Percentiles rank a stretch among this genome's conserved stretches.
phyloP scores from a whole-genome alignment of 2,797 vertebrate species.

The Fistularia tabacaria region DNA sequence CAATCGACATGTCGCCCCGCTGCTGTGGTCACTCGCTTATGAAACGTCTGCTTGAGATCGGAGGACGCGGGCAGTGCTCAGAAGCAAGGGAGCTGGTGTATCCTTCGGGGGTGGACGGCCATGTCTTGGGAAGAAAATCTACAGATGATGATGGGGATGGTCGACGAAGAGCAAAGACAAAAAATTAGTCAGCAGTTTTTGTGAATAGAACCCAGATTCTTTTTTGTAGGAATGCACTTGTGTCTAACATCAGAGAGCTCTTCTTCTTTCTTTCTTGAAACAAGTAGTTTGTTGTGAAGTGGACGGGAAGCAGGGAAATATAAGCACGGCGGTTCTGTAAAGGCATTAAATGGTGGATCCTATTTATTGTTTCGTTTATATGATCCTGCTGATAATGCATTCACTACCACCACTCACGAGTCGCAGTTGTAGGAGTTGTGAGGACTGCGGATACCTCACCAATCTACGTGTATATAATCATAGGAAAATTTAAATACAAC shows the following conservation, averaged over 20 bases:
- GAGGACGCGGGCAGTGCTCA: no score
- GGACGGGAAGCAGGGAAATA: neutral
- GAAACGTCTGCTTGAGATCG: no score
- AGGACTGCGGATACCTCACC: slow-evolving; percentile 52
- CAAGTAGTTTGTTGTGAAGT: no score
- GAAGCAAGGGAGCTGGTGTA: no score
- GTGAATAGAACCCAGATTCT: slow-evolving; percentile 45
- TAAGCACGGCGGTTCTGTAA: slow-evolving; percentile 29
- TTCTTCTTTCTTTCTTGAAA: slow-evolving; percentile 15
- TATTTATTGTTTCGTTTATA: slow-evolving; percentile 64
- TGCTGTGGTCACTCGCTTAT: no score
- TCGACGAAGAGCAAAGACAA: neutral
- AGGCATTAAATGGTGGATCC: slow-evolving; percentile 54
- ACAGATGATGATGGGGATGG: no score
- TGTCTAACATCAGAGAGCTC: slow-evolving; percentile 36
- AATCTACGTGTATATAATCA: slow-evolving; percentile 67
- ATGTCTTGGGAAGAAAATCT: no score
- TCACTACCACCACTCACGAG: slow-evolving; percentile 40
- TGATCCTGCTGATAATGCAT: slow-evolving; percentile 34
- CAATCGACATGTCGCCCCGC: no score
- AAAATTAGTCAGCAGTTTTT: slow-evolving; percentile 21
- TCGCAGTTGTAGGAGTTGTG: slow-evolving; percentile 35
- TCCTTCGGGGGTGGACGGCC: no score
- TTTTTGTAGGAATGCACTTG: slow-evolving; percentile 56
- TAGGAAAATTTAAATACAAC: slow-evolving; percentile 63